These are phyloP conservation scores for Ephialtes manifestator DNA, from an alignment of 2,888 invertebrate genomes.

Conservation along the genomic window DNA sequence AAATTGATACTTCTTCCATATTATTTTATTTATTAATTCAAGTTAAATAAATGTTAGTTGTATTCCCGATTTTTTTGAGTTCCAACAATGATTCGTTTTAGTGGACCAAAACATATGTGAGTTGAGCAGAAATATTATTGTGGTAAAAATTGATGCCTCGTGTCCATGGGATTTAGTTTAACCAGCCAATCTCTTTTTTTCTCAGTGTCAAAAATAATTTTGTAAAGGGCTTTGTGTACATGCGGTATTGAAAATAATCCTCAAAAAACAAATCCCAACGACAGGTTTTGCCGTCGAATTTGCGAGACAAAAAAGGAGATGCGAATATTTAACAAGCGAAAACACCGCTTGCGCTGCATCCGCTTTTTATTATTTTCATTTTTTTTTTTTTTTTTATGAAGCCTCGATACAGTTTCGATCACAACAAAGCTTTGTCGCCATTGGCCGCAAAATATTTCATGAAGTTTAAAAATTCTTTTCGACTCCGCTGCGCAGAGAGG, in stretches of 20 bases:
- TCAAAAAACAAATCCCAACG: conserved; percentile 43
- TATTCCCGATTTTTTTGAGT: too few relatives aligned
- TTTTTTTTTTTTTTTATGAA: neutral
- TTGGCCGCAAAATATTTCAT: conserved; percentile 58
- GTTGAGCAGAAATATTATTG: too few relatives aligned
- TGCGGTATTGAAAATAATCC: conserved; percentile 20
- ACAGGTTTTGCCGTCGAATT: conserved; percentile 2
- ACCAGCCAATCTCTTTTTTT: too few relatives aligned
- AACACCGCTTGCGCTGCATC: neutral
- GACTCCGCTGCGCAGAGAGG: conserved; percentile 1
- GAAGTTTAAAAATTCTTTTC: conserved; percentile 63
- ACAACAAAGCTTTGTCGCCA: conserved; percentile 46
- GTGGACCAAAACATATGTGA: too few relatives aligned
- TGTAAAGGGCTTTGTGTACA: conserved; percentile 9
- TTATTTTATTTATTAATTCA: too few relatives aligned
- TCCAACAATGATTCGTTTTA: too few relatives aligned
- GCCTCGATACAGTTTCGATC: conserved; percentile 45
- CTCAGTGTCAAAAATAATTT: neutral
- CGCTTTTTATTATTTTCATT: neutral
- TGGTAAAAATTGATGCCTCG: too few relatives aligned
- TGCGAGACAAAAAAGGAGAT: conserved; percentile 10
- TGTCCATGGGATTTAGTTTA: too few relatives aligned
- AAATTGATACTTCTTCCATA: too few relatives aligned
- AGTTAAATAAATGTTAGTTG: too few relatives aligned
- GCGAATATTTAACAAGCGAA: conserved; percentile 11